Evolutionary conservation across 2,113 vertebrate genomes (phyloP), one percentile per base, ranked within the genome.

Genomic region (Taxidea taxus): DNA sequence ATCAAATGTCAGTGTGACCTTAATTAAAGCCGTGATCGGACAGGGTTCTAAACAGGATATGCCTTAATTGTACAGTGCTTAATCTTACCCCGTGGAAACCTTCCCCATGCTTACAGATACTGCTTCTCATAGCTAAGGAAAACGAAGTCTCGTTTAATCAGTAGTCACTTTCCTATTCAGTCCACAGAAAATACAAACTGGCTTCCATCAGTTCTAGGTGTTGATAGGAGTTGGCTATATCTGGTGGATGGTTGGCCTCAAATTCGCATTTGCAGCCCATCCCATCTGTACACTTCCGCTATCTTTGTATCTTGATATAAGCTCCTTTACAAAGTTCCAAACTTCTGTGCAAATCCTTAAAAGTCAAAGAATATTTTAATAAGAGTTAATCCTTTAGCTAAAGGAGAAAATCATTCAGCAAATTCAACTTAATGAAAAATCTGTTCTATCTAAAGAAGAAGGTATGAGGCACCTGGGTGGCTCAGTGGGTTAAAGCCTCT

Each of bases 381-480:
- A 47, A 34, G 5, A 34, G 16, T 62, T 78, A 27, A 75, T 84
- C 21, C 44, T 80, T 58, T 81, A 92, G 60, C 70, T 72, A 86
- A 92, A 72, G 25, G 62, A 92, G 4, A 89, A 15, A 51, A 84
- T 39, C 37, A 11, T 62, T 90, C 31, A 82, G 54, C 39, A 87
- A 93, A 90, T 87, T 54, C 44, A 95, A 27, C 12, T 64, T 89
- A 75, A 82, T 81, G 51, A 82, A 95, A 86, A 94, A 21, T 39
- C 1, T 42, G 2, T 90, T 66, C 81, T 70, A 60, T 44, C 15
- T 85, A 64, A 96, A 89, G 82, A 82, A 42, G 16, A 84, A 62
- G 1, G 2, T 20, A 0, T 58, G 7, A n/a, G n/a, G n/a, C n/a
- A n/a, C n/a, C n/a, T n/a, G n/a, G n/a, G n/a, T n/a, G n/a, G n/a